Evolutionary conservation across 1,140 invertebrate species (phyloP).

Genomic region (Euborellia annulipes): DNA sequence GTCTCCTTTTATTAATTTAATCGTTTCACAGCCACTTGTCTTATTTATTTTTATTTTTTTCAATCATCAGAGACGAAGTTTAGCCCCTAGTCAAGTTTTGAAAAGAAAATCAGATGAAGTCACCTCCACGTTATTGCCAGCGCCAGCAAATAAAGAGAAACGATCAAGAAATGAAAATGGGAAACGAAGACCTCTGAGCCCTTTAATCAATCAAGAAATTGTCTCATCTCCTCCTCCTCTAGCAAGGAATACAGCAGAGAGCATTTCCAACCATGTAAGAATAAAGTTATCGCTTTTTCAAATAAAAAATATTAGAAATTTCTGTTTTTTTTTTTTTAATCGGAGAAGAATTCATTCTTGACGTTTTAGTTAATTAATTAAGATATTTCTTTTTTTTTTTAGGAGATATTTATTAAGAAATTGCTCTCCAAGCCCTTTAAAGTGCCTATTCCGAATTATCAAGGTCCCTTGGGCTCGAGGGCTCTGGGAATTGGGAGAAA

Average conservation of each 20-base stretch:
- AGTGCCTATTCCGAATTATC: conserved; percentile 86
- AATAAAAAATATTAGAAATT: conserved; percentile 6
- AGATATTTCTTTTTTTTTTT: conserved; percentile 15
- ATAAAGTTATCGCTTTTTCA: conserved; percentile 2
- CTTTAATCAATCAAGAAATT: conserved; percentile 13
- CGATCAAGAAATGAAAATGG: conserved; percentile 18
- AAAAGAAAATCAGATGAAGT: conserved; percentile 28
- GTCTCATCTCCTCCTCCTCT: conserved; percentile 21
- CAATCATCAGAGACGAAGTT: conserved; percentile 33
- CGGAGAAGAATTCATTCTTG: conserved; percentile 6
- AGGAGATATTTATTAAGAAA: conserved; percentile 66
- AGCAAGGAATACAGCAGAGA: conserved; percentile 21
- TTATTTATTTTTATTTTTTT: too few relatives aligned
- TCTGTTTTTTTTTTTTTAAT: conserved; percentile 9
- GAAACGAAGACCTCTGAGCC: conserved; percentile 21
- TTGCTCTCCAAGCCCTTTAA: conserved; percentile 83
- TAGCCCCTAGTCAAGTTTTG: conserved; percentile 37
- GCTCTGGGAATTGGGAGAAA: conserved; percentile 56
- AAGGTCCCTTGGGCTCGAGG: conserved; percentile 39
- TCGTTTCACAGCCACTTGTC: too few relatives aligned
- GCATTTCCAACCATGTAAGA: conserved; percentile 27
- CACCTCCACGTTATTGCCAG: conserved; percentile 18
- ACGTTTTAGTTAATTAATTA: neutral
- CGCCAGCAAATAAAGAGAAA: conserved; percentile 19
- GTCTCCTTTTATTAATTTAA: too few relatives aligned